These are phyloP conservation scores for Arctia plantaginis DNA, from an alignment of 2,888 invertebrate species.

Conservation along the genomic window DNA sequence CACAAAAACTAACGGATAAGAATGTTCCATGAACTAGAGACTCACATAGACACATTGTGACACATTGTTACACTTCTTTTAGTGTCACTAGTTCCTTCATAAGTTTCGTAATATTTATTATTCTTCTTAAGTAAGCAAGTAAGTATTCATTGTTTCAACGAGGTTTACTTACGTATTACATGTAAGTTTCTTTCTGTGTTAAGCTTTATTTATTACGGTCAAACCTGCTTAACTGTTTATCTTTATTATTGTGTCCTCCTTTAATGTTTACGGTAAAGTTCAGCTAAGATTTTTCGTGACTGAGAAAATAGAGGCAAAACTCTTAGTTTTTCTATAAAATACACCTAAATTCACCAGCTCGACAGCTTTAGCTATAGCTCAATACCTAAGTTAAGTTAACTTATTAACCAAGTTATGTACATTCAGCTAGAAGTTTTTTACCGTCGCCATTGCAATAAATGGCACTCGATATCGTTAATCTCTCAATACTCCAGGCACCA, in stretches of 20 bases:
- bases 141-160: conserved; percentile 42
- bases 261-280: not conserved
- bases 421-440: not conserved
- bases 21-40: conserved; percentile 9
- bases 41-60: conserved; percentile 25
- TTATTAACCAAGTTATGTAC: not conserved
- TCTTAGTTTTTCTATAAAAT: not conserved
- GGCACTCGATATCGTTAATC: not conserved
- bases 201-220: not conserved
- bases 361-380: too few species aligned
- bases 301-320: not conserved
- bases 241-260: not conserved
- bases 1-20: conserved; percentile 15
- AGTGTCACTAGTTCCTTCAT: conserved; percentile 38
- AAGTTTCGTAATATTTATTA: conserved; percentile 39
- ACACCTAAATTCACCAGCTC: not conserved
- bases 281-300: not conserved
- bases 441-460: not conserved
- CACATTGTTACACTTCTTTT: conserved; percentile 48
- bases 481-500: not conserved
- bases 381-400: too few species aligned
- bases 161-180: conserved; percentile 23
- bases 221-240: not conserved
- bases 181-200: conserved; percentile 16
- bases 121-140: conserved; percentile 48